Base-by-base conservation (phyloP, 2,888 invertebrate species). In the Drosophila subquinaria region DNA sequence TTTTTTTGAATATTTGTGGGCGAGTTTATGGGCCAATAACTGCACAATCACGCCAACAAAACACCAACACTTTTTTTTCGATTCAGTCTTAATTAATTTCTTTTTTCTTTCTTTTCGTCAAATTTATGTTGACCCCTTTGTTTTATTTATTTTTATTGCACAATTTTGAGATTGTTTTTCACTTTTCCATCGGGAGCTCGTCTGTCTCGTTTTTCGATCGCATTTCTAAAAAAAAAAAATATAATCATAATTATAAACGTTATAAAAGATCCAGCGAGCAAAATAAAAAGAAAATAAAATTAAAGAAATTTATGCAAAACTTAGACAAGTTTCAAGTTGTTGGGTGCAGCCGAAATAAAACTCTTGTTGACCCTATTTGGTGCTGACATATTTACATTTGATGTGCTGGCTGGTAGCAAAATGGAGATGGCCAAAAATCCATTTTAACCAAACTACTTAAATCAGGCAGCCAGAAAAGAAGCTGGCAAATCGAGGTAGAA, bases 111-210 rank as follows among this genome's bases (percentile, higher is more conserved):
- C 27, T 33, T 30, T 42, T 38, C 23, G 38, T 23, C n/a, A 10
- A 65, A 33, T 56, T 51, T 56, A 51, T 68, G 52, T 69, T 68
- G 71, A 71, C 80, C 59, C 60, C 45, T 74, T 71, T 57, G 53
- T 70, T 65, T 70, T 38, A 48, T 53, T 69, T 63, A 42, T 17
- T 70, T 59, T 81, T 81, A 81, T 84, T 83, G 83, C 77, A 81
- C 81, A 66, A 59, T 77, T 67, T 71, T 63, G 23, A 56, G 73
- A 67, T 68, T 64, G 71, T 79, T 82, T 79, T 76, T 74, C 80
- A 74, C 71, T 74, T 81, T 73, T 81, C 66, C 77, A 62, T 9
- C 59, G 52, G 40, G 43, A 17, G 45, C 51, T 52, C 36, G 51
- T 45, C 52, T 69, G 72, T 70, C 71, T 74, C 27, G 53, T 11